Evolutionary conservation across 2,888 invertebrate genomes (phyloP).

Genomic region (Andrena fulva): DNA sequence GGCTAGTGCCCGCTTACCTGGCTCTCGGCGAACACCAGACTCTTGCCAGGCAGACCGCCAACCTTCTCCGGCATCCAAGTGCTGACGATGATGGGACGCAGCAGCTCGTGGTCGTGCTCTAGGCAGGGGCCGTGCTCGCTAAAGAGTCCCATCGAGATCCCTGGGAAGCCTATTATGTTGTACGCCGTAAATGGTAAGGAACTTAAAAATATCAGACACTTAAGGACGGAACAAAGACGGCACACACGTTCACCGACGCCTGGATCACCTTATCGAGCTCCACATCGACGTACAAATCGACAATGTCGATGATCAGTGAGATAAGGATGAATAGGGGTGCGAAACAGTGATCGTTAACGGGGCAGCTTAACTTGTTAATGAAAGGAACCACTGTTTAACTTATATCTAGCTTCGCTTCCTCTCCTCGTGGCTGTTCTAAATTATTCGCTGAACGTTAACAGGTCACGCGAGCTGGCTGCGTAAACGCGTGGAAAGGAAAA

Average conservation of each 20-base stretch:
- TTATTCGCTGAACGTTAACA: conserved; percentile 22
- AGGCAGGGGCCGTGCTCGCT: conserved; percentile 89
- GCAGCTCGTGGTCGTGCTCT: conserved; percentile 94
- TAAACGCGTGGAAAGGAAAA: conserved; percentile 33
- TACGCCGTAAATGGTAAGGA: conserved; percentile 71
- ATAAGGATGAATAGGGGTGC: neutral
- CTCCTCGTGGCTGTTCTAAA: too few relatives aligned
- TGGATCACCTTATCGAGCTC: conserved; percentile 7
- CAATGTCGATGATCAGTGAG: neutral
- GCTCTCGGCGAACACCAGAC: conserved; percentile 95
- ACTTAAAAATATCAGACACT: conserved; percentile 76
- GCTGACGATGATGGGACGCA: conserved; percentile 94
- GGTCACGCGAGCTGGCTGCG: conserved; percentile 37
- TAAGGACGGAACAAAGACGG: conserved; percentile 79
- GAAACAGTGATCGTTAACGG: neutral
- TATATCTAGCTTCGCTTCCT: neutral
- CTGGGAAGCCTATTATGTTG: conserved; percentile 86
- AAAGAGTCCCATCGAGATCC: conserved; percentile 86
- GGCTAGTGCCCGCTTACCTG: conserved; percentile 87
- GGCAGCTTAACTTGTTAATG: too few relatives aligned
- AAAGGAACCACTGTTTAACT: too few relatives aligned
- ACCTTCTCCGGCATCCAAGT: conserved; percentile 96
- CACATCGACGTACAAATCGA: neutral
- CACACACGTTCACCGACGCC: conserved; percentile 70
- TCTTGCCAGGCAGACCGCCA: conserved; percentile 92